Evolutionary conservation across 2,113 vertebrate species (phyloP).

Genomic region (cattle (Bos taurus)): DNA sequence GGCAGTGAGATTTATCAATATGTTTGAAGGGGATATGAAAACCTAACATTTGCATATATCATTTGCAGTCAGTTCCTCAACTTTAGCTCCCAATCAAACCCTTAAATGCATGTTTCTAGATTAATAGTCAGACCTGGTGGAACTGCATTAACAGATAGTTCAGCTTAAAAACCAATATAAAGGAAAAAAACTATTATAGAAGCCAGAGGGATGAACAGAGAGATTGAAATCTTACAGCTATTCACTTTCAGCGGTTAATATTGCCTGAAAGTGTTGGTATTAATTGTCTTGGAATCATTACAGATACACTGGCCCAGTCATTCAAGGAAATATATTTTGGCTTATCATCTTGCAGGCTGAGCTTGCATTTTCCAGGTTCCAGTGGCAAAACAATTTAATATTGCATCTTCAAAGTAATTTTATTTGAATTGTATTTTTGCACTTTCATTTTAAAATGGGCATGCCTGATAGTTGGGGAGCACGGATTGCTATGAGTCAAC

Average conservation of each 20-base stretch:
- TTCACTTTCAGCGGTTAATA: constrained; percentile 57
- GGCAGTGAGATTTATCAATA: constrained; percentile 51
- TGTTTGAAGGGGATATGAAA: constrained; percentile 62
- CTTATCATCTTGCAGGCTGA: constrained; percentile 52
- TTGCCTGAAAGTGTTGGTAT: constrained; percentile 41
- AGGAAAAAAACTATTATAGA: constrained; percentile 14
- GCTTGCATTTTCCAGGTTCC: constrained; percentile 44
- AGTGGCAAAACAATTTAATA: constrained; percentile 54
- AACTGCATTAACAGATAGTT: constrained; percentile 53
- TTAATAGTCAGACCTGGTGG: constrained; percentile 46
- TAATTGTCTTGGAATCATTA: constrained; percentile 62
- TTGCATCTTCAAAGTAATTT: constrained; percentile 56
- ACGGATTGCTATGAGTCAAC: constrained; percentile 11
- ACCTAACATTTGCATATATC: constrained; percentile 59
- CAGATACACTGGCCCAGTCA: not conserved
- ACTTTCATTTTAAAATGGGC: constrained; percentile 52
- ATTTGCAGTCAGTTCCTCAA: constrained; percentile 45
- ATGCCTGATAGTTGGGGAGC: not conserved
- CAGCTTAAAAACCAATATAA: constrained; percentile 58
- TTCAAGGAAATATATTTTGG: constrained; percentile 25
- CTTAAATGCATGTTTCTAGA: constrained; percentile 40
- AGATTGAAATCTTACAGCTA: constrained; percentile 45
- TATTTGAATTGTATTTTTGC: constrained; percentile 64
- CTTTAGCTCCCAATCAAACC: constrained; percentile 29
- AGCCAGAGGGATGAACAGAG: constrained; percentile 30